Percentiles rank a stretch among this genome's conserved stretches.
Conservation (phyloP, 1,140 invertebrate genomes). For the Nasonia giraulti region DNA sequence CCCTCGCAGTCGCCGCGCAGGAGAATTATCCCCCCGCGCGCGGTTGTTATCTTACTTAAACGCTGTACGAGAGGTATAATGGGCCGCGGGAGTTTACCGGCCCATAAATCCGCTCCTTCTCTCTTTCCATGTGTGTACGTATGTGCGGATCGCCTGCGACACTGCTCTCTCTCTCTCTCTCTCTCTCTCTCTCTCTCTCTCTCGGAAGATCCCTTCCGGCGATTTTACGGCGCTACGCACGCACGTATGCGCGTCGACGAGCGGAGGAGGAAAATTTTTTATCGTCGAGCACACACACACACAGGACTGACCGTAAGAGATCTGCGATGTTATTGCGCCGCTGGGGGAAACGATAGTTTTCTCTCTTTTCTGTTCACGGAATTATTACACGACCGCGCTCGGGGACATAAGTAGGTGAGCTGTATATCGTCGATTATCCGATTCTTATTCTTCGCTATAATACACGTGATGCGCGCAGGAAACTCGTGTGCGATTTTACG, state of each 20-base stretch:
- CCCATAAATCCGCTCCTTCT: constrained; percentile 44
- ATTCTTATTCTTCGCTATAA: background rate
- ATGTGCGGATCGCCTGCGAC: background rate
- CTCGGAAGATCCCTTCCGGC: constrained; percentile 1
- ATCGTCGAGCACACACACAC: background rate
- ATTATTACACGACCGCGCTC: background rate
- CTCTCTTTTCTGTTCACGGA: background rate
- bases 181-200: background rate
- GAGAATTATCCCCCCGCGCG: constrained; percentile 41
- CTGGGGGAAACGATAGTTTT: background rate
- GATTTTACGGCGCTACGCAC: background rate
- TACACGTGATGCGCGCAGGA: too few relatives aligned
- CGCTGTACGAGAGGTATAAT: constrained; percentile 44
- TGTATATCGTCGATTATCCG: background rate
- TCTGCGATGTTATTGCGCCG: background rate
- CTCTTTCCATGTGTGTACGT: too few relatives aligned
- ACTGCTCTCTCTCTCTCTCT: background rate
- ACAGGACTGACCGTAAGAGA: background rate
- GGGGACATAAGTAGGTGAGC: background rate
- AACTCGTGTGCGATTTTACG: too few relatives aligned
- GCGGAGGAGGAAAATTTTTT: constrained; percentile 9
- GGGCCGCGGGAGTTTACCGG: constrained; percentile 47
- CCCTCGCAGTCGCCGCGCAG: background rate
- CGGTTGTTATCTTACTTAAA: constrained; percentile 52
- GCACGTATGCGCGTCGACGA: background rate